Percentiles rank a stretch among this genome's conserved stretches.
phyloP scores from a whole-genome alignment of 2,797 vertebrate species.

The Orestias chungarensis region DNA sequence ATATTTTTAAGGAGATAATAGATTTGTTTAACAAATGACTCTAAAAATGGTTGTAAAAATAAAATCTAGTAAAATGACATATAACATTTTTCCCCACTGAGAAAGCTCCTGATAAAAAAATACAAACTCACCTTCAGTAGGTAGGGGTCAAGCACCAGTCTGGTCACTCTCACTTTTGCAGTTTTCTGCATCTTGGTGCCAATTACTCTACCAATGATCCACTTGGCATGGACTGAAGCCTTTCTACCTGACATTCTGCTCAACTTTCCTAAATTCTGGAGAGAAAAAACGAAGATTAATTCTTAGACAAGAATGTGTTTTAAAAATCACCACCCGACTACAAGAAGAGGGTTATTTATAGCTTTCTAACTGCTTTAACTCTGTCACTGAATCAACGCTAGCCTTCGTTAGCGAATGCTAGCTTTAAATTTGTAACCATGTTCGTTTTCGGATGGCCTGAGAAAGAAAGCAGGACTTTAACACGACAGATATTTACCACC shows the following conservation, averaged over 20 bases:
- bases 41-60: no score
- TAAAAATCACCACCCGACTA: background rate
- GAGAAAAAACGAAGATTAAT: background rate
- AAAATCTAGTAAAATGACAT: no score
- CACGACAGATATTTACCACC: background rate
- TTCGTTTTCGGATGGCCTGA: background rate
- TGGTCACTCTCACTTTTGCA: slow-evolving; percentile 94
- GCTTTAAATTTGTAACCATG: background rate
- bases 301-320: background rate
- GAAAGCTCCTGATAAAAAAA: no score
- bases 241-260: slow-evolving; percentile 75
- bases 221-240: slow-evolving; percentile 89
- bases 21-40: background rate
- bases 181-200: slow-evolving; percentile 96
- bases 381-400: background rate
- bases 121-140: slow-evolving; percentile 85
- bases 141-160: slow-evolving; percentile 92
- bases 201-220: slow-evolving; percentile 93
- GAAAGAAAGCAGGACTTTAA: fast-evolving
- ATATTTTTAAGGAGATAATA: no score
- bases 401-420: slow-evolving; percentile 2
- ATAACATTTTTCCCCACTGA: no score
- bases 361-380: background rate
- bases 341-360: background rate
- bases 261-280: slow-evolving; percentile 13